These are phyloP conservation scores for Thoracochromis brauschi DNA, from an alignment of 2,113 vertebrate genomes.

Conservation along the genomic window DNA sequence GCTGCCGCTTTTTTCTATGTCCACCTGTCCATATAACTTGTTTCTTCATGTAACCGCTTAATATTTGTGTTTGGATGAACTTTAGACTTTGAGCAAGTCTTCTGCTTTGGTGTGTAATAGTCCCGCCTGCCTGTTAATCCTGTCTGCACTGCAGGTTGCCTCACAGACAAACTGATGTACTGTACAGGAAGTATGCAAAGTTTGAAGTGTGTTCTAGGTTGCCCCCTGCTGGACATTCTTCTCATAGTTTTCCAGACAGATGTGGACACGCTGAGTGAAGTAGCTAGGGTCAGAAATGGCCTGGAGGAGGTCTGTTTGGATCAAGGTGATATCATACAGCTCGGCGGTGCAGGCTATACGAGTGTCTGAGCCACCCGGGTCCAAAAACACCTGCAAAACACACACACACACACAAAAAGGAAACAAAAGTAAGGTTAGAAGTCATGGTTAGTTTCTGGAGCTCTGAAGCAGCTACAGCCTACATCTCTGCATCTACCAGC, in stretches of 20 bases:
- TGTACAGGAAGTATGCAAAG: neutral
- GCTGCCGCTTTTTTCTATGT: neutral
- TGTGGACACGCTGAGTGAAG: slow-evolving; percentile 74
- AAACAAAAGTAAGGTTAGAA: neutral
- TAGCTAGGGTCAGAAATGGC: slow-evolving; percentile 79
- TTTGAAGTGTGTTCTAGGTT: neutral
- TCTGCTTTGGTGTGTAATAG: neutral
- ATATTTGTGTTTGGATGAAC: neutral
- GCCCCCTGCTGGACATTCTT: slow-evolving; percentile 67
- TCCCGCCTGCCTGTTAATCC: neutral
- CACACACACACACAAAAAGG: neutral
- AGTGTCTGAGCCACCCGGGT: slow-evolving; percentile 37
- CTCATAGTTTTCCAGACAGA: slow-evolving; percentile 81
- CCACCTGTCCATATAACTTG: neutral
- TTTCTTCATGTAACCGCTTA: neutral
- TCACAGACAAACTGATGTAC: neutral
- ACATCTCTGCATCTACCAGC: neutral
- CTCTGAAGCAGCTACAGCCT: neutral
- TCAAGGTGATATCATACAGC: slow-evolving; percentile 76
- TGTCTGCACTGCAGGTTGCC: neutral
- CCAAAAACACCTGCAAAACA: slow-evolving; percentile 72
- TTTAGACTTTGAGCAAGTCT: neutral
- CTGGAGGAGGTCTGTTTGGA: slow-evolving; percentile 81
- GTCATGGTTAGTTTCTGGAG: neutral
- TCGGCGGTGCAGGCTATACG: slow-evolving; percentile 67